A percentile compares a stretch with the other conserved stretches of the same genome.
These are phyloP conservation scores for Dryomyza anilis DNA, from an alignment of 2,888 invertebrate species.

Conservation along the genomic window DNA sequence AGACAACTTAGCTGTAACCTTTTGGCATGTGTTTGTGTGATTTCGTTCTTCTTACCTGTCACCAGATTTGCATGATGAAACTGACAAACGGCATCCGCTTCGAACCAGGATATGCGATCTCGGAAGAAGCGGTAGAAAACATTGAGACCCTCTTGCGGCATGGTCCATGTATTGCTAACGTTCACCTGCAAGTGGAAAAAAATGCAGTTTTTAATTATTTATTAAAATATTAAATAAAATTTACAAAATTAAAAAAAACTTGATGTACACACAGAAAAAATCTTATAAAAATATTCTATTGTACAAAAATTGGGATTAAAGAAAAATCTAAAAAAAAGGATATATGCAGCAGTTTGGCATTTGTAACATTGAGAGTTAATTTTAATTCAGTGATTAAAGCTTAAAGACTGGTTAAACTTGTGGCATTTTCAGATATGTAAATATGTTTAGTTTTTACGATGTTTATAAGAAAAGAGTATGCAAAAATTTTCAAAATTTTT, in stretches of 20 bases:
- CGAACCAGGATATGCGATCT: conserved; percentile 83
- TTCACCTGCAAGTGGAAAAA: conserved; percentile 68
- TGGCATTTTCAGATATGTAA: too few species aligned
- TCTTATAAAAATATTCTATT: neutral
- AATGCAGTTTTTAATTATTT: too few species aligned
- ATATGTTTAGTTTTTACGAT: too few species aligned
- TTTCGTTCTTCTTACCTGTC: conserved; percentile 68
- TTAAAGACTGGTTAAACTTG: too few species aligned
- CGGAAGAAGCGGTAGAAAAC: conserved; percentile 84
- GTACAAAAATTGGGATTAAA: too few species aligned
- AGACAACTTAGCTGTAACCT: neutral
- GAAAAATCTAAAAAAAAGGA: too few species aligned
- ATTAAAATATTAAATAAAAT: neutral
- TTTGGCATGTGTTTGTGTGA: neutral
- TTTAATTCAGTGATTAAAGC: too few species aligned
- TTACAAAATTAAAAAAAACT: neutral
- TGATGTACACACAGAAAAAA: neutral
- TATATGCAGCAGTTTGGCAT: neutral
- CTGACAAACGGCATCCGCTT: conserved; percentile 82
- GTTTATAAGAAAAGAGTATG: too few species aligned
- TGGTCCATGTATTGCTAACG: conserved; percentile 81
- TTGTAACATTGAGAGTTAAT: neutral
- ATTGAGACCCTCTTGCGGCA: conserved; percentile 80
- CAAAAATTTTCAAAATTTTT: too few species aligned
- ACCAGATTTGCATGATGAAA: conserved; percentile 82